These are phyloP conservation scores for Calcarius lapponicus DNA, from an alignment of 2,797 vertebrate genomes.

Conservation along the genomic window DNA sequence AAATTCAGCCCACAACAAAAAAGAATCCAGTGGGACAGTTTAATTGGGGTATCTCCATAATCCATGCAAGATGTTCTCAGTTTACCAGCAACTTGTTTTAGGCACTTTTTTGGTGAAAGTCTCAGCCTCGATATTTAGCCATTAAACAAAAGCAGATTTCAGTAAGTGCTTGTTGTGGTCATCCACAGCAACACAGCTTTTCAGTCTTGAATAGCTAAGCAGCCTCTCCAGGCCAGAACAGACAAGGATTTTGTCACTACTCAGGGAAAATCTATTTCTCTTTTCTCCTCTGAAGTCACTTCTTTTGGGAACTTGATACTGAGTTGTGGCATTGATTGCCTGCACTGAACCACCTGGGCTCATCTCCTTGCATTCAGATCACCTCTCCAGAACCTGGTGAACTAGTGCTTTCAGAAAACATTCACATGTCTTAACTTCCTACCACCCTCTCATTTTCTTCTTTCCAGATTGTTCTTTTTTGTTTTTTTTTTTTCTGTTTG, in stretches of 20 bases:
- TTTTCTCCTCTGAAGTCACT: neutral
- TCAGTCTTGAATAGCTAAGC: neutral
- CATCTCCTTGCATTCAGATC: neutral
- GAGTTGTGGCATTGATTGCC: neutral
- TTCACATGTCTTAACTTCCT: neutral
- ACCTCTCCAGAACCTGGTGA: neutral
- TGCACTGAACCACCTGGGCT: neutral
- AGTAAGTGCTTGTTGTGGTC: neutral
- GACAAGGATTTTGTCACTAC: neutral
- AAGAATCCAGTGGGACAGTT: neutral
- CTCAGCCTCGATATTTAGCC: neutral
- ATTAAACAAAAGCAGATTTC: neutral
- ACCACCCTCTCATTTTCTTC: neutral
- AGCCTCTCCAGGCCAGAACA: neutral
- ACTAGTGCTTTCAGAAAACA: neutral
- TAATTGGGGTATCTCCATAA: neutral
- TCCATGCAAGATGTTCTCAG: neutral
- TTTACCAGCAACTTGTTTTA: neutral
- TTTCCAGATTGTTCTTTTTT: neutral
- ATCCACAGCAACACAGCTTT: neutral
- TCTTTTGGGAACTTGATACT: neutral
- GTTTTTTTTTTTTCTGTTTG: neutral
- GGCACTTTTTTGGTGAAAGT: neutral
- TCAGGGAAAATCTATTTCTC: neutral
- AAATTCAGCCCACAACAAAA: neutral